Evolutionary conservation across 1,140 invertebrate genomes (phyloP), one percentile per base, ranked within the genome.

Genomic region (Hycleus cichorii): DNA sequence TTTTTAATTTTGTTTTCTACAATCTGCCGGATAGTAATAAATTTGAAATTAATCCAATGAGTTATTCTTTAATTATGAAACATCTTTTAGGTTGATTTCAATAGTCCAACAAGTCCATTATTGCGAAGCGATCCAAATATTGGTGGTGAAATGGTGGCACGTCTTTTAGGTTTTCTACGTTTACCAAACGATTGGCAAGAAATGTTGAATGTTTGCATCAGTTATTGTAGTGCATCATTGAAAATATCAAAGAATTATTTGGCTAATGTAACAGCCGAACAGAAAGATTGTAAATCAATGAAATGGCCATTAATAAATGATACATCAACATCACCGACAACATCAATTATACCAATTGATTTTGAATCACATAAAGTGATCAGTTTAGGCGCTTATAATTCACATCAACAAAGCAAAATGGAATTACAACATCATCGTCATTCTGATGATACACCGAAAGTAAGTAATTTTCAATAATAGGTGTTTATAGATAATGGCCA

Each of bases 121-220:
- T 77, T 81, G 2, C 81, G 85, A 58, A 83, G 81, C 24, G 86
- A 85, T 63, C 81, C 85, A 4, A 81, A 80, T 1, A 74, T 83
- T 7, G 82, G 80, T 40, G 86, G 87, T 5, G 79, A 86, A 60
- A 88, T 88, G 79, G 80, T 88, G 32, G 89, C 88, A 0, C 76
- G 86, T 10, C 74, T 95, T 0, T 69, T 84, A 5, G 93, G 92
- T 0, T 95, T 88, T 71, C 76, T 95, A 1, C 81, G 90, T 66
- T 88, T 90, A 27, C 85, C 81, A 7, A 78, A 80, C 26, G 76
- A 80, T 49, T 90, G 86, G 86, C 81, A 83, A 3, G 87, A 90
- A 71, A 79, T 82, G 10, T 72, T 90, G 12, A 81, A 85, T 65
- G 79, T 90, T 27, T 89, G 88, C 65, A 85, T 88, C 0, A 87